Conservation (phyloP, 2,113 vertebrate genomes). For the Cisticola juncidis region DNA sequence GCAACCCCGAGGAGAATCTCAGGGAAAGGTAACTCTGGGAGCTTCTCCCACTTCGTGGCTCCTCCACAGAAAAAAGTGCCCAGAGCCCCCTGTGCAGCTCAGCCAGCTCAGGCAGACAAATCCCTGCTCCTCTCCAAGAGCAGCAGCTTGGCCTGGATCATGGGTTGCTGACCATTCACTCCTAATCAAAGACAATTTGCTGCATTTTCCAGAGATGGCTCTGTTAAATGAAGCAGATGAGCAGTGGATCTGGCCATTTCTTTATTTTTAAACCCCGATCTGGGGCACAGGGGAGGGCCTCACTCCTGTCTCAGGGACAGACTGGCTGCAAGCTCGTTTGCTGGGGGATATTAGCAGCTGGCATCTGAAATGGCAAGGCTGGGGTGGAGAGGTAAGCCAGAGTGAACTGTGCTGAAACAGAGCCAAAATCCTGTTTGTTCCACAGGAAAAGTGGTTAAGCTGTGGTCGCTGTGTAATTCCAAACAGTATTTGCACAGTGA, state of each 20-base stretch:
- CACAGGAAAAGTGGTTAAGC: slow-evolving; percentile 16
- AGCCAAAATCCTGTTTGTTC: slow-evolving; percentile 7
- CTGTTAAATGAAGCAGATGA: background rate
- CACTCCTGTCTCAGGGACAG: background rate
- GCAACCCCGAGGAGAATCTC: too few relatives aligned
- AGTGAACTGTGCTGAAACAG: background rate
- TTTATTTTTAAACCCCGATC: slow-evolving; percentile 29
- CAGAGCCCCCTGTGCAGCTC: background rate
- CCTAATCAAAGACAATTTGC: background rate
- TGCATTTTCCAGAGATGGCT: background rate
- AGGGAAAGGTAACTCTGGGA: too few relatives aligned
- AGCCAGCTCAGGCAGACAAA: background rate
- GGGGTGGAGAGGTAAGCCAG: background rate
- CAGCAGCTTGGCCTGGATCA: background rate
- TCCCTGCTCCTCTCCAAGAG: background rate
- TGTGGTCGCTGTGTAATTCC: background rate
- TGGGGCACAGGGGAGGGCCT: slow-evolving; percentile 7
- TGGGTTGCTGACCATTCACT: background rate
- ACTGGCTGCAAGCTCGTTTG: background rate
- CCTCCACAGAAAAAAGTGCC: background rate
- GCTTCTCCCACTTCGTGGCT: background rate
- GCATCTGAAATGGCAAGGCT: background rate
- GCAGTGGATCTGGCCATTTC: background rate
- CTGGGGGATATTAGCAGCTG: slow-evolving; percentile 35
- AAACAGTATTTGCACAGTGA: background rate